Conservation (phyloP, 2,797 vertebrate species). For the Alauda arvensis region DNA sequence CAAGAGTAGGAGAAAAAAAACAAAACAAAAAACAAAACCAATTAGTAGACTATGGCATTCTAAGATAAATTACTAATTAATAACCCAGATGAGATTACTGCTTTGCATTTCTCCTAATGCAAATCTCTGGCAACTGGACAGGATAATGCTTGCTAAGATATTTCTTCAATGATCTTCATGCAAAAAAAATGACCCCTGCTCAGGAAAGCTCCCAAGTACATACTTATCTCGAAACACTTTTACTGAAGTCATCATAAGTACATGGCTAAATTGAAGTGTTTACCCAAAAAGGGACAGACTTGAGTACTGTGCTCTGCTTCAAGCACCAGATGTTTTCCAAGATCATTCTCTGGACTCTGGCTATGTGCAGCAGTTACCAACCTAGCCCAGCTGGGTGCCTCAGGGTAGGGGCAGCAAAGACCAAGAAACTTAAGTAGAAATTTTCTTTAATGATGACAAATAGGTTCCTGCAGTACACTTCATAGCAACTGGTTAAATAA, state of each 20-base stretch:
- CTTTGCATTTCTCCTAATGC: not conserved
- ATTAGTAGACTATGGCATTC: not conserved
- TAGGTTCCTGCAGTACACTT: not conserved
- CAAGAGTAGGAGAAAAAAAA: not conserved
- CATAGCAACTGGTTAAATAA: not conserved
- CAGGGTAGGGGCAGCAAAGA: not conserved
- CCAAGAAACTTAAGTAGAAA: not conserved
- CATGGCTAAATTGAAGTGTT: constrained; percentile 18
- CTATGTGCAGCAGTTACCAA: not conserved
- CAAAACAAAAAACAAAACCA: not conserved
- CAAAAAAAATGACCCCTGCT: not conserved
- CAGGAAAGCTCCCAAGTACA: not conserved
- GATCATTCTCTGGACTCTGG: not conserved
- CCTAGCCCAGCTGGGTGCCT: not conserved
- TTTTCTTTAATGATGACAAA: not conserved
- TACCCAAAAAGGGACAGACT: not conserved
- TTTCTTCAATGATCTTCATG: not conserved
- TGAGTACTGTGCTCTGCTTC: not conserved
- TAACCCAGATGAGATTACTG: not conserved
- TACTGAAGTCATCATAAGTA: not conserved
- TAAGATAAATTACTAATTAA: constrained; percentile 24
- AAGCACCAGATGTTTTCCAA: constrained; percentile 15
- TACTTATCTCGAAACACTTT: not conserved
- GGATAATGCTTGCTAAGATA: not conserved
- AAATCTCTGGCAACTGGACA: not conserved